These are phyloP conservation scores for Macaria liturata DNA, from an alignment of 2,888 invertebrate genomes.

Conservation along the genomic window DNA sequence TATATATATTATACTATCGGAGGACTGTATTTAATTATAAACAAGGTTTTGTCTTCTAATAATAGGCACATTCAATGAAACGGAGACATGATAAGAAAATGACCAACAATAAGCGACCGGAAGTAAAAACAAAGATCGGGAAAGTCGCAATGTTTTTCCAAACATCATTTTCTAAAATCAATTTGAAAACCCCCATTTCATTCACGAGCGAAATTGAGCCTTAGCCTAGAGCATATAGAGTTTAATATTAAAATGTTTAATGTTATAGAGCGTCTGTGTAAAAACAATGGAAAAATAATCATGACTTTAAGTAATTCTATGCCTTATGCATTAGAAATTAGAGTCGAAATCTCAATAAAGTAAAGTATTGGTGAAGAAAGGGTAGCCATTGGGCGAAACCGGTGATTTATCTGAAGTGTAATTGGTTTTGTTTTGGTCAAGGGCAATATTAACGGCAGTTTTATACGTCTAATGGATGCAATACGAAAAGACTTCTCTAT, in stretches of 20 bases:
- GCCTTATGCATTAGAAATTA: constrained; percentile 23
- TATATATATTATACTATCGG: too few species aligned
- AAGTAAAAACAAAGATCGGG: constrained; percentile 26
- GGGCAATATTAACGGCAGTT: constrained; percentile 67
- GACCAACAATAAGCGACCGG: constrained; percentile 10
- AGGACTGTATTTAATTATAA: too few species aligned
- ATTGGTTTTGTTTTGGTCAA: constrained; percentile 73
- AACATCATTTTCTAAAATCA: constrained; percentile 39
- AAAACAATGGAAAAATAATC: too few species aligned
- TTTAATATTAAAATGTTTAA: too few species aligned
- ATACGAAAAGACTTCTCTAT: constrained; percentile 54
- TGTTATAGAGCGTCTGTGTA: too few species aligned
- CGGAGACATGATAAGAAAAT: constrained; percentile 11
- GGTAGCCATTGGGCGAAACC: constrained; percentile 40
- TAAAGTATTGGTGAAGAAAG: constrained; percentile 40
- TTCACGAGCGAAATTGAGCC: constrained; percentile 1
- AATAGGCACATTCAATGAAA: constrained; percentile 7
- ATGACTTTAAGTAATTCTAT: constrained; percentile 23
- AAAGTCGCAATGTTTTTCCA: constrained; percentile 42
- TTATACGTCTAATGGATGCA: constrained; percentile 65
- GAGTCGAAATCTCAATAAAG: constrained; percentile 21
- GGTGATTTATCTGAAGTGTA: constrained; percentile 71
- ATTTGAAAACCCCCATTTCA: constrained; percentile 40
- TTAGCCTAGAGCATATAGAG: not conserved
- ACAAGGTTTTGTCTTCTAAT: too few species aligned